Evolutionary conservation across 2,888 invertebrate genomes (phyloP).

Genomic region (Exocentrus adspersus): DNA sequence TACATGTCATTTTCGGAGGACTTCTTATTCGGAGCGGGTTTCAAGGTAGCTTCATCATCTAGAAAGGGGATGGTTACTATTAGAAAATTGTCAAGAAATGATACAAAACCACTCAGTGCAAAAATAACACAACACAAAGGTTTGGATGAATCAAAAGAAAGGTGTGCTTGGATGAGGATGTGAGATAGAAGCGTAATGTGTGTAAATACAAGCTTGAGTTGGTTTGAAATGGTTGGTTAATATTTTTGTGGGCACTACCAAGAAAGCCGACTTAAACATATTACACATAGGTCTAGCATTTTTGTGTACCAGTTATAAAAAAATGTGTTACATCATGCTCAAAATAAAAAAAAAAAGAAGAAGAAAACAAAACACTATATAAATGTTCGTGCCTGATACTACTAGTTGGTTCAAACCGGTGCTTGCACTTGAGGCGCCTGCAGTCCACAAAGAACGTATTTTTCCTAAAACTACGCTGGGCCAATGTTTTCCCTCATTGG

Average conservation of each 20-base stretch:
- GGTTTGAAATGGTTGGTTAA: too few relatives aligned
- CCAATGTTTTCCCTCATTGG: constrained; percentile 71
- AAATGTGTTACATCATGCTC: constrained; percentile 37
- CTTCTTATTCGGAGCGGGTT: constrained; percentile 67
- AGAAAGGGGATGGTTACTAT: constrained; percentile 40
- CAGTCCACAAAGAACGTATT: constrained; percentile 89
- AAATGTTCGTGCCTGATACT: constrained; percentile 74
- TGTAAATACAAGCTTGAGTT: too few relatives aligned
- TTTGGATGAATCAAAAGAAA: too few relatives aligned
- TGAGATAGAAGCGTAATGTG: too few relatives aligned
- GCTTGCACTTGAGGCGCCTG: constrained; percentile 77
- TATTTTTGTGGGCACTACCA: too few relatives aligned
- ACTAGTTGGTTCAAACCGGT: constrained; percentile 84
- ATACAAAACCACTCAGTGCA: background rate
- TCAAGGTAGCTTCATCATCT: constrained; percentile 81
- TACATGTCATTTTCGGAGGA: constrained; percentile 82
- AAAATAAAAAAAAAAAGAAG: constrained; percentile 36
- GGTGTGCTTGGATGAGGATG: too few relatives aligned
- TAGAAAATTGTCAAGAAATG: too few relatives aligned
- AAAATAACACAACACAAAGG: too few relatives aligned
- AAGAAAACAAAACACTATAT: constrained; percentile 35
- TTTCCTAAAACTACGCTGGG: constrained; percentile 85
- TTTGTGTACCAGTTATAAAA: constrained; percentile 7
- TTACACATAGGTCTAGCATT: background rate
- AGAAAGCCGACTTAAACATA: too few relatives aligned